Conservation (phyloP, 2,113 vertebrate species). For the Anolis carolinensis region DNA sequence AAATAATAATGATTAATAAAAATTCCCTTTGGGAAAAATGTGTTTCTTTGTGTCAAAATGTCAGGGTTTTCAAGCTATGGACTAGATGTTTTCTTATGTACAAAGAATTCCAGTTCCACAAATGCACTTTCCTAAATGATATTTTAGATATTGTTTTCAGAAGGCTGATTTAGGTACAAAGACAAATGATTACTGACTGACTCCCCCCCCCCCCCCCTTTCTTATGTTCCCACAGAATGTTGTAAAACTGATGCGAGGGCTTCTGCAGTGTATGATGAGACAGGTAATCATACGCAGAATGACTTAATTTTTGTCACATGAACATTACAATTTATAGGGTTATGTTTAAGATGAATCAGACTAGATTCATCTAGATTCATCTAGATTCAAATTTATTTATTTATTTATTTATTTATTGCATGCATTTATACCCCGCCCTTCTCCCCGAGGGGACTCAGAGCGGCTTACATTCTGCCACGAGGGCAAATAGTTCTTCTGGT, state of each 20-base stretch:
- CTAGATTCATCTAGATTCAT: no score
- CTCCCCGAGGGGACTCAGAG: no score
- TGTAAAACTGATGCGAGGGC: constrained; percentile 97
- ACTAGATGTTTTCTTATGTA: neutral
- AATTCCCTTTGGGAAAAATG: no score
- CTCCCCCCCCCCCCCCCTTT: neutral
- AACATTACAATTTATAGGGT: neutral
- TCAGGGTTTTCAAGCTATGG: neutral
- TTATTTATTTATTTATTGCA: no score
- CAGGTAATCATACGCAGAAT: constrained; percentile 80
- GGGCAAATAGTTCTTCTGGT: neutral
- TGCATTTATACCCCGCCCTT: no score
- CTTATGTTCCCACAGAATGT: constrained; percentile 86
- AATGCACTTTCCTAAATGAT: neutral
- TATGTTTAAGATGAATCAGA: no score
- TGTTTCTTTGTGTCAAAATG: no score
- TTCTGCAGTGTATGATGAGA: constrained; percentile 98
- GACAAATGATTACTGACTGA: neutral
- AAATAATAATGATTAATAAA: no score
- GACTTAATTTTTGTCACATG: neutral
- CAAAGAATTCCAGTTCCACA: neutral
- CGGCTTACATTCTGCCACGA: no score
- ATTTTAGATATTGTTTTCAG: neutral
- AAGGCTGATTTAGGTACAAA: neutral
- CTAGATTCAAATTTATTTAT: no score